Conservation (phyloP, 2,797 vertebrate genomes). For the Sebastes aleutianus region DNA sequence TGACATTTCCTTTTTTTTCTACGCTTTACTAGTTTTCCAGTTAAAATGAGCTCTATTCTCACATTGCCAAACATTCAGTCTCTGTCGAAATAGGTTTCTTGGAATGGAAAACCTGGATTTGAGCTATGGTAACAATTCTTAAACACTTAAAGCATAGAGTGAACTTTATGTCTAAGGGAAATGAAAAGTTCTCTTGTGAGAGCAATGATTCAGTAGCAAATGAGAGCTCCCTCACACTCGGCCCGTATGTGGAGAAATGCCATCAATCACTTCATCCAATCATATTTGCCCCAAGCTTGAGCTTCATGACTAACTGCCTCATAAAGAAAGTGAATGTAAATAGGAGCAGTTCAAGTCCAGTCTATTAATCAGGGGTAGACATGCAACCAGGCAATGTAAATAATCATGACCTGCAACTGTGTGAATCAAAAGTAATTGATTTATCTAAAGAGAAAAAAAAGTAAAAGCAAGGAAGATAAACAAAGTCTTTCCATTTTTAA, state of each 20-base stretch:
- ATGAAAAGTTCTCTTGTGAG: background rate
- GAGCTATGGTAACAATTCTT: background rate
- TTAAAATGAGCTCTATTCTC: conserved; percentile 11
- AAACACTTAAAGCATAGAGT: conserved; percentile 1
- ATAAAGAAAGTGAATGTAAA: conserved; percentile 57
- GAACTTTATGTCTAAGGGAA: background rate
- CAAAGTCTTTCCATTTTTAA: too few species aligned
- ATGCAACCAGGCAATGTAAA: conserved; percentile 30
- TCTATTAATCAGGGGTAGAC: conserved; percentile 38
- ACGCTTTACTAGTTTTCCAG: conserved; percentile 39
- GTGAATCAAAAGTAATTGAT: background rate
- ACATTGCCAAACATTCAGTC: conserved; percentile 1
- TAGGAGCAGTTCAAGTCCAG: conserved; percentile 23
- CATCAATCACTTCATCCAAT: conserved; percentile 52
- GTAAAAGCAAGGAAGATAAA: background rate
- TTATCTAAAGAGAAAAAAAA: background rate
- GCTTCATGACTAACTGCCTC: conserved; percentile 34
- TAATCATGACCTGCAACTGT: conserved; percentile 2
- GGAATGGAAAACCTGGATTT: conserved; percentile 5
- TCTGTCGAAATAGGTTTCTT: conserved; percentile 26
- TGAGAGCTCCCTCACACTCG: conserved; percentile 5
- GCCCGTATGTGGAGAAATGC: background rate
- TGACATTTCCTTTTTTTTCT: conserved; percentile 20
- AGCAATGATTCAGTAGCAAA: conserved; percentile 30
- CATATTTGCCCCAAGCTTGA: conserved; percentile 40